Evolutionary conservation across 2,113 vertebrate genomes (phyloP).

Genomic region (Capra hircus): DNA sequence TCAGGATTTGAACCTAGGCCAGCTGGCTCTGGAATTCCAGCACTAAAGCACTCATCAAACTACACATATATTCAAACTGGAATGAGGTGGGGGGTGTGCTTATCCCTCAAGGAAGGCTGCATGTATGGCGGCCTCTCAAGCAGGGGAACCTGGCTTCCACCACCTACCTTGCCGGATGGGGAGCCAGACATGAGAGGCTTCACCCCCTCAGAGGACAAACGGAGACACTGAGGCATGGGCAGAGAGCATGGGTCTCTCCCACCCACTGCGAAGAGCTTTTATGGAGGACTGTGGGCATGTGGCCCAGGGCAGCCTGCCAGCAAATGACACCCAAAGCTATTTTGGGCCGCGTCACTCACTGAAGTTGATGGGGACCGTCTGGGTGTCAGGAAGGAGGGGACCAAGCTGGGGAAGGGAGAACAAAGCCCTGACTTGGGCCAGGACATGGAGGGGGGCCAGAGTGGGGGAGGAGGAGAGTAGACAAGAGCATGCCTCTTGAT

Average conservation of each 20-base stretch:
- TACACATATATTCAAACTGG: not conserved
- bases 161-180: not conserved
- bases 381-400: not conserved
- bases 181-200: not conserved
- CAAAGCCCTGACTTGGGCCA: not conserved
- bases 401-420: no score
- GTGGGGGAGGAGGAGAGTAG: accelerated
- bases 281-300: not conserved
- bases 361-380: not conserved
- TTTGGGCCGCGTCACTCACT: not conserved
- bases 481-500: not conserved
- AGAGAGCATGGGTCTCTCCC: not conserved
- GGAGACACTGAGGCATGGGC: not conserved
- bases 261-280: not conserved
- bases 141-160: not conserved
- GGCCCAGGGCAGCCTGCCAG: not conserved
- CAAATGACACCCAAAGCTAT: not conserved
- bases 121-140: not conserved
- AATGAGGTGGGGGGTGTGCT: not conserved
- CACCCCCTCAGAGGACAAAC: not conserved
- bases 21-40: not conserved
- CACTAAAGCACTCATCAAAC: not conserved
- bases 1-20: not conserved
- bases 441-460: not conserved
- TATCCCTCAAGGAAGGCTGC: not conserved